Evolutionary conservation across 2,888 invertebrate species (phyloP).

Genomic region (Apantesis nais): DNA sequence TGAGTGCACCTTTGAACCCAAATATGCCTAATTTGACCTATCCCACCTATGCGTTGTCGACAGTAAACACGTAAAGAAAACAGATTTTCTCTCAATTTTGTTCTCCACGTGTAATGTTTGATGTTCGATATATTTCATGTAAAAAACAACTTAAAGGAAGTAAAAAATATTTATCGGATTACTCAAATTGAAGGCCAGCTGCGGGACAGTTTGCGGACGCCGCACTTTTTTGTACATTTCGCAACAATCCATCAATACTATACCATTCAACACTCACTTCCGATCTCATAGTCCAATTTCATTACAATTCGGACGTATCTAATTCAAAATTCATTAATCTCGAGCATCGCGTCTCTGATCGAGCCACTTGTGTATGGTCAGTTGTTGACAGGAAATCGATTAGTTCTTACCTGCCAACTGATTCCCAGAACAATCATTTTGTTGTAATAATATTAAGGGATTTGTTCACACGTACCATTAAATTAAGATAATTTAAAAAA

Average conservation of each 20-base stretch:
- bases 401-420: conserved; percentile 55
- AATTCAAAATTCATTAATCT: conserved; percentile 84
- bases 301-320: conserved; percentile 81
- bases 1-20: background rate
- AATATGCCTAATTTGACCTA: too few relatives aligned
- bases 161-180: conserved; percentile 81
- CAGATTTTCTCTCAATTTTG: background rate
- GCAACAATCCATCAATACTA: conserved; percentile 78
- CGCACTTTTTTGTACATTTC: conserved; percentile 67
- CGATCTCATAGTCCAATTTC: conserved; percentile 80
- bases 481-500: conserved; percentile 9
- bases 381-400: conserved; percentile 84
- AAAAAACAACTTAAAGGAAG: conserved; percentile 46
- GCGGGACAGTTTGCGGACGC: conserved; percentile 74
- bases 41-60: too few relatives aligned
- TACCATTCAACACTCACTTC: conserved; percentile 79
- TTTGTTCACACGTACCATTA: conserved; percentile 16
- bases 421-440: conserved; percentile 38
- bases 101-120: background rate
- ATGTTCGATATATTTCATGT: conserved; percentile 30
- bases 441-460: conserved; percentile 15
- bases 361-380: conserved; percentile 82
- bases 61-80: background rate
- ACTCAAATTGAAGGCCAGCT: conserved; percentile 75
- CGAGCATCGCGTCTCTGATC: conserved; percentile 60